Base-by-base conservation (phyloP, 1,140 invertebrate species). In the Paracyclopina nana region DNA sequence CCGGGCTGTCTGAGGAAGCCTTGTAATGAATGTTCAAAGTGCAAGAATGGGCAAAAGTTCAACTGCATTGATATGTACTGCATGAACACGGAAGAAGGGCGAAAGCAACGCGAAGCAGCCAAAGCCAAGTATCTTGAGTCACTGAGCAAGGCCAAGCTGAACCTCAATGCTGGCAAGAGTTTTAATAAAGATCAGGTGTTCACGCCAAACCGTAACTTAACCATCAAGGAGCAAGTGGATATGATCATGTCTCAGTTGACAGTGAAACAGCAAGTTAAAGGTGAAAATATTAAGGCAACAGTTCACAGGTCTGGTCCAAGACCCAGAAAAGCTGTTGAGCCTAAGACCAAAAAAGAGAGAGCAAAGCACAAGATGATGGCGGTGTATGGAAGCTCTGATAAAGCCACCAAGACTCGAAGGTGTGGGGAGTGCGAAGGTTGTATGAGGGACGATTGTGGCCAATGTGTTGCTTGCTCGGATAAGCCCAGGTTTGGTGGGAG, bases 381-480 rank as follows among this genome's bases (percentile, higher is more conserved):
- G 34, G 34, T 38, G 3, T 38, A 38, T 20, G 34, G 34, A 5
- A 20, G n/a, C 34, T 16, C n/a, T 38, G 34, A n/a, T 3, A 4
- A 2, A 5, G 34, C 34, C n/a, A 20, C 34, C 2, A 38, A 38
- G 20, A 16, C 34, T n/a, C 34, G 34, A 20, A n/a, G 34, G 4
- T 38, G 34, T 20, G 34, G 34, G n/a, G 34, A 38, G 8, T 38
- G 34, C 8, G 34, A 38, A 38, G 34, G 34, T 20, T 38, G 34
- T 20, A 38, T 38, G 34, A 38, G 34, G 20, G 34, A 38, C 34
- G 34, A 38, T 38, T 38, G 34, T 20, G 34, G 34, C 34, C n/a
- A 38, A 8, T 38, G 34, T 20, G 8, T 38, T 8, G n/a, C 34
- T 3, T 38, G 34, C 20, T 16, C 14, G 20, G 34, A 38, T 38